A percentile compares a stretch with the other conserved stretches of the same genome.
These are phyloP conservation scores for Phytoseiulus persimilis DNA, from an alignment of 2,888 invertebrate species.

Conservation along the genomic window DNA sequence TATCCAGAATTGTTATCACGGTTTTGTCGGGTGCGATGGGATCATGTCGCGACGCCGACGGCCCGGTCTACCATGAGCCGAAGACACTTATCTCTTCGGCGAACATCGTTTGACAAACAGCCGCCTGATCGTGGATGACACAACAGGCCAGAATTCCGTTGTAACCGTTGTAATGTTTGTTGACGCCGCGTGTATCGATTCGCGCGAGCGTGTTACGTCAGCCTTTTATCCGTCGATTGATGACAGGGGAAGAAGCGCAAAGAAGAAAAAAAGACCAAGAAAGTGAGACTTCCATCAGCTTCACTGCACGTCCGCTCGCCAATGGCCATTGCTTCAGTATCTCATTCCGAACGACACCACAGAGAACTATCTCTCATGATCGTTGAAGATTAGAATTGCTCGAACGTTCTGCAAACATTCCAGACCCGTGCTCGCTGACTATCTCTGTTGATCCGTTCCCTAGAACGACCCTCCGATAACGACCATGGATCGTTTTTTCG, in stretches of 20 bases:
- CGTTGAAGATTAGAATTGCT: neutral
- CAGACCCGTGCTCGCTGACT: neutral
- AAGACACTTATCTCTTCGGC: neutral
- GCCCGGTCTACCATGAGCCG: no score
- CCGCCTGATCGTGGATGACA: neutral
- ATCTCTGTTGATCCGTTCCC: no score
- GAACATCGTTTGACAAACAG: neutral
- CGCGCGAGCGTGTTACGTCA: neutral
- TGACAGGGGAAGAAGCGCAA: no score
- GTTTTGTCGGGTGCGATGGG: no score
- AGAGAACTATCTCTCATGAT: neutral
- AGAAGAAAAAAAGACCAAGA: neutral
- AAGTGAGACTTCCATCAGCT: neutral
- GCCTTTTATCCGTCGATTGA: neutral
- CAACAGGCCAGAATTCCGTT: neutral
- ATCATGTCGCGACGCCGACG: no score
- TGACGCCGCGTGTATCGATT: neutral
- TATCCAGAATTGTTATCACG: no score
- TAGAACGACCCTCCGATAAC: no score
- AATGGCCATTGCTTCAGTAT: no score
- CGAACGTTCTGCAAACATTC: neutral
- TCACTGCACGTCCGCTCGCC: neutral
- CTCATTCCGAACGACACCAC: neutral
- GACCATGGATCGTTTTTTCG: no score
- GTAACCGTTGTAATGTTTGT: neutral